Evolutionary conservation across 2,797 vertebrate species (phyloP), one percentile per base, ranked within the genome.

Genomic region (Rhinogobio ventralis): DNA sequence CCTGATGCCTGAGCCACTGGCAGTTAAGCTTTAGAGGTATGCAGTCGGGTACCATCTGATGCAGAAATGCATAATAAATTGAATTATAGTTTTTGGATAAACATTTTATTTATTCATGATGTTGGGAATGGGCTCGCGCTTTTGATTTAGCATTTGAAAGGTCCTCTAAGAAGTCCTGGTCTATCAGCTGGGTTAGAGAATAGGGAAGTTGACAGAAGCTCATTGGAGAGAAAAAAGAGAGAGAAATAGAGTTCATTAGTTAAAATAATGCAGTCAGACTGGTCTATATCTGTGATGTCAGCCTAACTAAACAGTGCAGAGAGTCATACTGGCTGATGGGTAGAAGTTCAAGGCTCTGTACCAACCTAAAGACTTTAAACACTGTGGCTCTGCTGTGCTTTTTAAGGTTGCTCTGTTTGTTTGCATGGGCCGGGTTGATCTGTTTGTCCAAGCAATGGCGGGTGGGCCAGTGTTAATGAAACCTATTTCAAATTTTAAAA

Each of bases 241-340:
- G 80, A 79, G 33, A 80, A 72, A 77, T 33, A n/a, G n/a, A 87
- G 81, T 80, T 86, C 81, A 83, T 88, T 86, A 83, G 77, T 72
- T 80, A 64, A 71, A 86, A 76, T 87, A 87, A 87, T 88, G 80
- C 74, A 66, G 74, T 9, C 17, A 20, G 36, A 7, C 57, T 67
- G 11, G 6, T 83, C 71, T 83, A 51, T 78, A 68, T 46, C 39
- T 46, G 74, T 79, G 73, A 84, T 84, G 81, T 82, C 83, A 87
- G 83, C 77, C 64, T 78, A 87, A 81, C 87, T 87, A 86, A 90
- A 85, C 72, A 51, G 89, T 64, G 36, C 55, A 10, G 74, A 88
- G 85, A 88, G 83, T 86, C 84, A 86, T 62, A 39, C 74, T 60
- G 39, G 46, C 82, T 36, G 42, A 82, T 74, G 30, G 39, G 39